Conservation (phyloP, 2,797 vertebrate genomes). For the Molossus molossus region DNA sequence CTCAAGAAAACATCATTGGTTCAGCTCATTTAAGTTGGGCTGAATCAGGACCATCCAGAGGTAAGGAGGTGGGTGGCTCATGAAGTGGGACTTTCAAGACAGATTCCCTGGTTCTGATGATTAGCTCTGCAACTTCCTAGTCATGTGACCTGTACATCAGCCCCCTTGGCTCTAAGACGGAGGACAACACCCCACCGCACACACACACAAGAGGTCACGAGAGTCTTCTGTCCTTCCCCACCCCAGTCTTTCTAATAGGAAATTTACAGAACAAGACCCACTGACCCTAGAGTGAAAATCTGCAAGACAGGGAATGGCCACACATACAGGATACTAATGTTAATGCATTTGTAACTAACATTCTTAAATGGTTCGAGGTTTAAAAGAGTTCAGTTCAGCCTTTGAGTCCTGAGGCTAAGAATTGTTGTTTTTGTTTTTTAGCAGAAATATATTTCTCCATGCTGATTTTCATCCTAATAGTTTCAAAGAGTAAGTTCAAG, state of each 20-base stretch:
- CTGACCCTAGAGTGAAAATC: constrained; percentile 1
- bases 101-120: neutral
- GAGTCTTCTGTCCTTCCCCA: neutral
- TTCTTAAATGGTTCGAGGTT: constrained; percentile 58
- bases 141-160: no score
- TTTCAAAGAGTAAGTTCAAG: constrained; percentile 79
- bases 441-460: constrained; percentile 69
- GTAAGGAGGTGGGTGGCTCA: neutral
- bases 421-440: neutral
- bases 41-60: neutral
- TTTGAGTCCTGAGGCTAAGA: constrained; percentile 61
- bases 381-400: constrained; percentile 64
- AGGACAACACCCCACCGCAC: neutral
- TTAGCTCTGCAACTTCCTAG: neutral
- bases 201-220: no score
- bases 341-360: constrained; percentile 78
- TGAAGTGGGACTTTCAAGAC: neutral
- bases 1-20: neutral
- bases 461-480: constrained; percentile 72
- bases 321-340: neutral
- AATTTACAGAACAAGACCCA: constrained; percentile 3
- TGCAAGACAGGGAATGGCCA: neutral
- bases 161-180: neutral
- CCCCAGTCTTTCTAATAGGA: neutral
- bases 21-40: neutral